Evolutionary conservation across 2,888 invertebrate species (phyloP), one percentile per base, ranked within the genome.

Genomic region (Caenorhabditis imperialis): DNA sequence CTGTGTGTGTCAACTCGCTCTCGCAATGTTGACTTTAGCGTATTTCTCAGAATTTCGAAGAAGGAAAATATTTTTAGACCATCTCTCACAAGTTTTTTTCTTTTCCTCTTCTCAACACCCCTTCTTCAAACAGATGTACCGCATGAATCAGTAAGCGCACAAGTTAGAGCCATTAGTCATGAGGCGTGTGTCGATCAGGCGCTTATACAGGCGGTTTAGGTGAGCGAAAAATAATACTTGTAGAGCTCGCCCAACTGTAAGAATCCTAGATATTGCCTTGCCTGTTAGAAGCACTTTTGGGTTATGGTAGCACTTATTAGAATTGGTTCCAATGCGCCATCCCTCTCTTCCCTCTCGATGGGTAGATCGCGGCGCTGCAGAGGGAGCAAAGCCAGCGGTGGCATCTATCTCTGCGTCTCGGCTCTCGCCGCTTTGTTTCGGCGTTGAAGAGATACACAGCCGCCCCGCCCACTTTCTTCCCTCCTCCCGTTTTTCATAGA

Each of bases 21-120:
- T 47, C 54, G 33, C 48, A 30, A 27, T 55, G 42, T 65, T 65
- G 54, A 65, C 54, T 55, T 65, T 65, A 55, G 63, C 63, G 63
- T 65, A 65, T 48, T 65, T 65, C 63, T 65, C 63, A 48, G 63
- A 65, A 65, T 54, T 55, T 62, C 45, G 37, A 45, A n/a, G 3
- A 45, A 45, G 18, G 38, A 42, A 53, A 37, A 37, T 62, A 62
- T 62, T 62, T 62, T 62, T 62, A 53, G 62, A 44, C 45, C n/a
- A n/a, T n/a, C n/a, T n/a, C n/a, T n/a, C n/a, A n/a, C n/a, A n/a
- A n/a, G n/a, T n/a, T 37, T 37, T 16, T n/a, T 37, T 37, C 37
- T 3, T 8, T 37, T 37, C n/a, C n/a, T 37, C n/a, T 37, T 37
- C 38, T 42, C 20, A 33, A 35, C 35, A 16, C 27, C 40, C 38